A percentile compares a stretch with the other conserved stretches of the same genome.
Conservation (phyloP, 2,888 invertebrate species). For the Heliconius aoede region DNA sequence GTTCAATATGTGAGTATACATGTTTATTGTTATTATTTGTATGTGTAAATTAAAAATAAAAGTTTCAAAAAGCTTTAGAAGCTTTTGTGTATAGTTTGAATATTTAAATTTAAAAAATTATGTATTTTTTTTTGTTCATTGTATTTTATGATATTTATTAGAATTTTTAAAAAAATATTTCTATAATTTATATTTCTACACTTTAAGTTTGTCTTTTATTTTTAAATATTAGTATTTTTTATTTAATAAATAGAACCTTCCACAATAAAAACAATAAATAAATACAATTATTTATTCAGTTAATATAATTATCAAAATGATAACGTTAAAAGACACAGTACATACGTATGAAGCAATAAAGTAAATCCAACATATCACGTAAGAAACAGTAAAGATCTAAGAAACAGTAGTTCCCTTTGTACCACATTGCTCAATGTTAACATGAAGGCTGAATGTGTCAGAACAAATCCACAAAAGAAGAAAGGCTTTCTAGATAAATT, state of each 20-base stretch:
- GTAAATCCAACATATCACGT: not conserved
- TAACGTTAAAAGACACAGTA: no score
- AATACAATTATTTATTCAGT: no score
- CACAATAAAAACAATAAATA: no score
- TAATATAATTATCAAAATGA: no score
- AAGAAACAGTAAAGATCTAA: not conserved
- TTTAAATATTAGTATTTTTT: not conserved
- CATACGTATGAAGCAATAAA: not conserved
- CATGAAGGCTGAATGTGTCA: slow-evolving; percentile 11
- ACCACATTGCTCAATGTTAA: slow-evolving; percentile 1
- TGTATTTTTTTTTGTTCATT: no score
- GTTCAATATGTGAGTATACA: slow-evolving; percentile 13
- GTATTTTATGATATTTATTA: no score
- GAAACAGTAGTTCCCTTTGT: slow-evolving; percentile 4
- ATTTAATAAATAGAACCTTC: not conserved
- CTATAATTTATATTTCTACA: no score
- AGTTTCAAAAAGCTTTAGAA: no score
- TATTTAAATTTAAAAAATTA: no score
- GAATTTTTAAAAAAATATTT: no score
- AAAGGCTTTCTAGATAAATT: slow-evolving; percentile 11
- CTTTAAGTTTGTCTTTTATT: not conserved
- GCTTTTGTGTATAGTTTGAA: no score
- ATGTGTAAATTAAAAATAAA: no score
- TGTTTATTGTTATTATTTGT: not conserved
- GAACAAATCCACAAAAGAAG: slow-evolving; percentile 1